Evolutionary conservation across 2,797 vertebrate genomes (phyloP), one percentile per base, ranked within the genome.

Genomic region (Sebastes steindachneri): DNA sequence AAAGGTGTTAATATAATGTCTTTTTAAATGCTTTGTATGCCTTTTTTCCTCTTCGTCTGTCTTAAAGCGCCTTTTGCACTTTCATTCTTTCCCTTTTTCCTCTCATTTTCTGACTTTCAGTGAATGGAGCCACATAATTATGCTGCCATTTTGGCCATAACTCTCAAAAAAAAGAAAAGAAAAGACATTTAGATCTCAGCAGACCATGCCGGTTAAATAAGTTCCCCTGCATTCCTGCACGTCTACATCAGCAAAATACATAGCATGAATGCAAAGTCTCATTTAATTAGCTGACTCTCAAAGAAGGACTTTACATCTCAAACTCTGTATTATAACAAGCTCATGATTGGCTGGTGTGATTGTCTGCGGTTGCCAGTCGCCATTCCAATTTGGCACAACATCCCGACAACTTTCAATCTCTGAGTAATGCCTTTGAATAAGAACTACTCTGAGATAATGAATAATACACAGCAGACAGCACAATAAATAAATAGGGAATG

Each of bases 381-480:
- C n/a, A 28, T 57, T 86, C 75, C 71, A 88, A 80, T 88, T 88
- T 83, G 63, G 66, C 77, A 55, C 77, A 74, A 70, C 29, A 71
- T 66, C 65, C 74, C 74, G 11, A 69, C 64, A 76, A 77, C 66
- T 64, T 83, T 84, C 78, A 51, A 14, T 85, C 57, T 85, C 53
- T 82, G 84, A 87, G 70, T 85, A 89, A 85, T 72, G 48, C 37
- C 57, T 58, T 81, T 77, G 85, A 85, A 90, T 79, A 68, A 81
- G 28, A 89, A 77, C 57, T 74, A 51, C 80, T 86, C 73, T 48
- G 64, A 75, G 75, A 87, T 89, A 88, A 90, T 88, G 80, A 88
- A 85, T 77, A 80, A 89, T 76, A 69, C 69, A 83, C 79, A 60
- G 68, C 69, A 76, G 77, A 85, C 62, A 78, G 79, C 66, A 77